These are phyloP conservation scores for Irena cyanogastra DNA, from an alignment of 2,113 vertebrate genomes.

Conservation along the genomic window DNA sequence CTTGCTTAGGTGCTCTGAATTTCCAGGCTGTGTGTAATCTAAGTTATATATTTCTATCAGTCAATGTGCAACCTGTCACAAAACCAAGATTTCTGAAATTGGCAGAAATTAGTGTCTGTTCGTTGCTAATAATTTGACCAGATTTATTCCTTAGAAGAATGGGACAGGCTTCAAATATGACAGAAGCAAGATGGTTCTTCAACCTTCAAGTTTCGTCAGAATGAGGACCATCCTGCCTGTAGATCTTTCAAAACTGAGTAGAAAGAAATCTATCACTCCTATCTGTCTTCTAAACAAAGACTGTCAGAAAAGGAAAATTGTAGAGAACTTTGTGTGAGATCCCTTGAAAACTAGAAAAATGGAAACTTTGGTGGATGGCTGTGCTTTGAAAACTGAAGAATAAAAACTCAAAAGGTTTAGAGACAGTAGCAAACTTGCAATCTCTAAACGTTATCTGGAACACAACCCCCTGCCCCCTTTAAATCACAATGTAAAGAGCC, in stretches of 20 bases:
- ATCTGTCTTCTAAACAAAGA: constrained; percentile 13
- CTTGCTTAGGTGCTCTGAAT: not conserved
- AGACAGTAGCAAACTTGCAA: not conserved
- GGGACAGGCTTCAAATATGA: not conserved
- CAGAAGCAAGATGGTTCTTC: not conserved
- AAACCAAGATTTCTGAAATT: not conserved
- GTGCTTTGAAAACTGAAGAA: not conserved
- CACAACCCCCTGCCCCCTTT: not conserved
- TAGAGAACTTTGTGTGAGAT: not conserved
- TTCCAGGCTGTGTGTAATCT: not conserved
- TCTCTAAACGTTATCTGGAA: not conserved
- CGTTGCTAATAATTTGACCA: not conserved
- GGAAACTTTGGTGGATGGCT: not conserved
- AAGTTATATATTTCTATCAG: fast-evolving
- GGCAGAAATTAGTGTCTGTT: not conserved
- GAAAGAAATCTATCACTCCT: not conserved
- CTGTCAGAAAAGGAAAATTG: not conserved
- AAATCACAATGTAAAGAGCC: not conserved
- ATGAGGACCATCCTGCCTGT: not conserved
- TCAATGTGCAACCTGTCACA: not conserved
- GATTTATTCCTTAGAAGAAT: not conserved
- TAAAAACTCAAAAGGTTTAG: constrained; percentile 10
- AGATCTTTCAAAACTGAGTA: constrained; percentile 12
- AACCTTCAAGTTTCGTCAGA: not conserved
- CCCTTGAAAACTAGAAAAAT: constrained; percentile 29